Base-by-base conservation (phyloP, 1,140 invertebrate species). In the Antheraea mylitta region DNA sequence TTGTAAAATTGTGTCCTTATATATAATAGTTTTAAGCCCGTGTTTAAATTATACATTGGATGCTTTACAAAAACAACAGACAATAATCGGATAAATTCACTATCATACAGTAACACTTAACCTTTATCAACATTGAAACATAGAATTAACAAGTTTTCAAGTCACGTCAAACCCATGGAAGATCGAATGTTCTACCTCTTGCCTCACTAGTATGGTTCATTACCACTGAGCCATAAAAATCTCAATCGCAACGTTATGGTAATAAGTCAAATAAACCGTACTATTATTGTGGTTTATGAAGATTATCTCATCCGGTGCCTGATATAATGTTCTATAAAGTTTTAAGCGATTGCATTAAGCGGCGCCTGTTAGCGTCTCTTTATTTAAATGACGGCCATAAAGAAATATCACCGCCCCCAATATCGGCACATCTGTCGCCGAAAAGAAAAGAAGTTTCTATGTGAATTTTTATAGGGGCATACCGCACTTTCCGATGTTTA, bases 331-430 rank as follows among this genome's bases (percentile, higher is more conserved):
- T 82, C 80, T 79, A 85, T 83, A 83, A 81, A 85, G 74, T 84
- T 80, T 74, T 61, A 76, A 77, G 72, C 74, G 74, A 76, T 76
- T 78, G 71, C 83, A 74, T 78, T 75, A 82, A 81, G 77, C 78
- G 79, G 79, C 82, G 76, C 79, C 69, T 79, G 76, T 82, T 75
- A 85, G 78, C 79, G 84, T 80, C 78, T 86, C 83, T 84, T 89
- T 89, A 89, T 89, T 91, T 89, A 91, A 91, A 91, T 91, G 81
- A 81, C 79, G 75, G 16, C 75, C 85, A 89, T 91, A 91, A 91
- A 91, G 85, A 89, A 84, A 86, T 83, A 91, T 86, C 79, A 83
- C 69, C 67, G 68, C 69, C 78, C 78, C 79, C 83, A 89, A 91
- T 87, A 86, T 85, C 80, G 78, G 75, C 85, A 81, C 89, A 91